phyloP scores from a whole-genome alignment of 1,140 invertebrate genomes.

The Philopotamus ludificatus region DNA sequence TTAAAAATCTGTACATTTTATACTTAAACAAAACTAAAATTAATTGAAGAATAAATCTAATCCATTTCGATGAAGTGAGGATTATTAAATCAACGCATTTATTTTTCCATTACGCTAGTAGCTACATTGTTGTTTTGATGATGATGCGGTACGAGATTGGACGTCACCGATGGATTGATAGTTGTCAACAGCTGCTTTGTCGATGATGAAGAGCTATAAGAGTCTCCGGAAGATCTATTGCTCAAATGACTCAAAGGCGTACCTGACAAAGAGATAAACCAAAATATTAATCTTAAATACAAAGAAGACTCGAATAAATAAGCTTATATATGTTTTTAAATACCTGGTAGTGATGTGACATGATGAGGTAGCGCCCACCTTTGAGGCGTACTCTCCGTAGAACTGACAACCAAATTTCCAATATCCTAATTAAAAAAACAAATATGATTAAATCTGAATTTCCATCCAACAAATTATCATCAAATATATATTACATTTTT shows the following conservation, averaged over 20 bases:
- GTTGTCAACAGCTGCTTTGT: conserved; percentile 63
- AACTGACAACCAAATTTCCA: conserved; percentile 37
- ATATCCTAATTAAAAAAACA: conserved; percentile 25
- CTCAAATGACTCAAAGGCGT: conserved; percentile 66
- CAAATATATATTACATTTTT: conserved; percentile 29
- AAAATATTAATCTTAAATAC: conserved; percentile 13
- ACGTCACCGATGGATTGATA: conserved; percentile 18
- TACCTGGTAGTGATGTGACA: conserved; percentile 52
- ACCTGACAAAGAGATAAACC: conserved; percentile 48
- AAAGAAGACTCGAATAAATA: not conserved
- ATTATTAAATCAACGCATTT: too few relatives aligned
- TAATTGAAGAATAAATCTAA: too few relatives aligned
- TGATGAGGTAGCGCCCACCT: conserved; percentile 54
- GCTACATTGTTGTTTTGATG: not conserved
- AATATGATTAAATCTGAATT: conserved; percentile 10
- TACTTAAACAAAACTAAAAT: too few relatives aligned
- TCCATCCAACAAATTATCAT: not conserved
- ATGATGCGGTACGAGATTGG: not conserved
- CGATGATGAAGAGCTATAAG: conserved; percentile 71
- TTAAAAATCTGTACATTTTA: too few relatives aligned
- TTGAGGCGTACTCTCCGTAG: conserved; percentile 50
- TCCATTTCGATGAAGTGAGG: too few relatives aligned
- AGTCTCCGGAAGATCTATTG: conserved; percentile 70
- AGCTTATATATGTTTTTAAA: not conserved
- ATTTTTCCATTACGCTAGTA: too few relatives aligned